Percentiles rank a stretch among this genome's conserved stretches.
phyloP scores from a whole-genome alignment of 2,797 vertebrate genomes.

The Ciconia nigra region DNA sequence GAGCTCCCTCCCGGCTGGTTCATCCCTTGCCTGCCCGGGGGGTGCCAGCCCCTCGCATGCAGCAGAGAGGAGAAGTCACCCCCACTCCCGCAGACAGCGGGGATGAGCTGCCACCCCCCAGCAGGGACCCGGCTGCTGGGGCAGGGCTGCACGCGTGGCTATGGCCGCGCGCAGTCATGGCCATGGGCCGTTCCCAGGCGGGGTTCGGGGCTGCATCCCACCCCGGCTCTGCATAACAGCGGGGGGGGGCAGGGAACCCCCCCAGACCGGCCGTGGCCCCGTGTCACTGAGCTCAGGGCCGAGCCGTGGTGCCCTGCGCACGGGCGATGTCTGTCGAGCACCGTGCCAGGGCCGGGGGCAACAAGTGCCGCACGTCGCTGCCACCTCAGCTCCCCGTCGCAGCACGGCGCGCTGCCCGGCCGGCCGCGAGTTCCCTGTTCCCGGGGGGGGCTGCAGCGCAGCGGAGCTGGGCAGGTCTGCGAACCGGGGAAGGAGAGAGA shows the following conservation, averaged over 20 bases:
- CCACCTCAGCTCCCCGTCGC: background rate
- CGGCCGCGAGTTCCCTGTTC: background rate
- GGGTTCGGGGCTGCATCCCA: background rate
- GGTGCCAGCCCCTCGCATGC: background rate
- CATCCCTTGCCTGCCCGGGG: background rate
- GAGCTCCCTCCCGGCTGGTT: background rate
- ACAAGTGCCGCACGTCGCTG: background rate
- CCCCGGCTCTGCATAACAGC: background rate
- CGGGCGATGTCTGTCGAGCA: rapidly evolving
- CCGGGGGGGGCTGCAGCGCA: background rate
- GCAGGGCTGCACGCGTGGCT: rapidly evolving
- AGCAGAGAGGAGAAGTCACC: background rate
- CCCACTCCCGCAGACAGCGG: rapidly evolving
- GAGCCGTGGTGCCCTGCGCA: background rate
- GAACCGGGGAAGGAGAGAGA: no score
- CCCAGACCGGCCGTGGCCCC: rapidly evolving
- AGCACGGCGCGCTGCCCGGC: rapidly evolving
- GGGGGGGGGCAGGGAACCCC: background rate
- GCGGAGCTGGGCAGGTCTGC: background rate
- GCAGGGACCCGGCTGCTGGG: background rate
- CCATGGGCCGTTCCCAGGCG: rapidly evolving
- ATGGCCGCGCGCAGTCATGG: rapidly evolving
- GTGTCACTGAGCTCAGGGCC: background rate
- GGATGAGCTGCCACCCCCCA: background rate
- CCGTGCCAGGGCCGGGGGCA: rapidly evolving